These are phyloP conservation scores for Zalophus californianus DNA, from an alignment of 2,797 vertebrate genomes.

Conservation along the genomic window DNA sequence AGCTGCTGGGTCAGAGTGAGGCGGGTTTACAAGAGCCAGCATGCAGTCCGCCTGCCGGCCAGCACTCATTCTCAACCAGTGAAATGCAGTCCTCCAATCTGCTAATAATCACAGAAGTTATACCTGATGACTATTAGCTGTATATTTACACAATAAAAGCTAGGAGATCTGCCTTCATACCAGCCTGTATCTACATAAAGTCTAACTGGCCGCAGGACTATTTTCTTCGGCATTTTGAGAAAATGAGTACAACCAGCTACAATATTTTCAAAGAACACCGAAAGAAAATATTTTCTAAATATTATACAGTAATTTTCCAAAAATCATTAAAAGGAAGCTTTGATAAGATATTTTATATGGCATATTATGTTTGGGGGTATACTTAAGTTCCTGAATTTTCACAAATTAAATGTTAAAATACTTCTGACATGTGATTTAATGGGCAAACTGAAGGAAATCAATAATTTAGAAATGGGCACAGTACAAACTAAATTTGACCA, in stretches of 20 bases:
- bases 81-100: neutral
- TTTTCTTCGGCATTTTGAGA: neutral
- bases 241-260: neutral
- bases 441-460: neutral
- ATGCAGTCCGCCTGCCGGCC: too few species aligned
- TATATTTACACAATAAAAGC: neutral
- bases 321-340: slow-evolving; percentile 52
- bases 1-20: neutral
- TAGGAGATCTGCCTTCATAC: neutral
- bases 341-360: neutral
- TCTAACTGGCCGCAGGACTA: neutral
- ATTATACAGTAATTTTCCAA: neutral
- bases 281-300: neutral
- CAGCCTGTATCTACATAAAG: neutral
- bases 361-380: neutral
- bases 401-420: slow-evolving; percentile 47
- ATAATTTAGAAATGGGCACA: neutral
- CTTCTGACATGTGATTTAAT: neutral
- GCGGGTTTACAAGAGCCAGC: neutral
- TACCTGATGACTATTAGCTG: neutral
- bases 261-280: neutral
- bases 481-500: slow-evolving; percentile 37
- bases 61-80: neutral
- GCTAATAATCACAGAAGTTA: neutral
- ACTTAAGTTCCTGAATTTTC: slow-evolving; percentile 1